Evolutionary conservation across 2,797 vertebrate species (phyloP).

Genomic region (Halcyon smyrnensis): DNA sequence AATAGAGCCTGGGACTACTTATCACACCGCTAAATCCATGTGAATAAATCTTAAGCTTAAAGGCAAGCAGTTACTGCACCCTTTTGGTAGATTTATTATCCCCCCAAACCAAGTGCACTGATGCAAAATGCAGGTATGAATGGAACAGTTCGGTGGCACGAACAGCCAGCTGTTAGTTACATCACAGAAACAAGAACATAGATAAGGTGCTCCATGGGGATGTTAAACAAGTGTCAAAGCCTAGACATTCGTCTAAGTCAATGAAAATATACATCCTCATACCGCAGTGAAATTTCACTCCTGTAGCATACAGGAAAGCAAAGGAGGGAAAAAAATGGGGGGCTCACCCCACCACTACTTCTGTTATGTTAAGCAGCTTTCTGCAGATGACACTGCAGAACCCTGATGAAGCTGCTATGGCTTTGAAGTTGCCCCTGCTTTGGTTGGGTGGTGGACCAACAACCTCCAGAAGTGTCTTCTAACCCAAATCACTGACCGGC

Average conservation of each 20-base stretch:
- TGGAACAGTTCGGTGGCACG: background rate
- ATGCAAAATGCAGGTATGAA: background rate
- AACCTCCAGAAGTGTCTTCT: background rate
- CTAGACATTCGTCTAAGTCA: background rate
- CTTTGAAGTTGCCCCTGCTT: background rate
- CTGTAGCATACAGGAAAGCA: background rate
- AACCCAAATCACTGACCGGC: too few relatives aligned
- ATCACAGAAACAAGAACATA: background rate
- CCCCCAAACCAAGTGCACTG: background rate
- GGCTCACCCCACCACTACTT: accelerated
- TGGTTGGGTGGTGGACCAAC: background rate
- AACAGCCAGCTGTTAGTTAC: background rate
- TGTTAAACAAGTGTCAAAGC: background rate
- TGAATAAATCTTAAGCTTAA: constrained; percentile 6
- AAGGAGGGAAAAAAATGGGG: background rate
- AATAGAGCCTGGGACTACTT: background rate
- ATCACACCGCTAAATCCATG: background rate
- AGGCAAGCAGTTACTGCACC: background rate
- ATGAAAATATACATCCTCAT: background rate
- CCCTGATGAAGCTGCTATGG: background rate
- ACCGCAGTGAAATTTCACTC: background rate
- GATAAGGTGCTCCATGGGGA: background rate
- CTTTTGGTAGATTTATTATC: background rate
- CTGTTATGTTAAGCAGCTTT: background rate
- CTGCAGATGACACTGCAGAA: background rate